phyloP scores from a whole-genome alignment of 1,140 invertebrate genomes.

The Orchesella cincta region DNA sequence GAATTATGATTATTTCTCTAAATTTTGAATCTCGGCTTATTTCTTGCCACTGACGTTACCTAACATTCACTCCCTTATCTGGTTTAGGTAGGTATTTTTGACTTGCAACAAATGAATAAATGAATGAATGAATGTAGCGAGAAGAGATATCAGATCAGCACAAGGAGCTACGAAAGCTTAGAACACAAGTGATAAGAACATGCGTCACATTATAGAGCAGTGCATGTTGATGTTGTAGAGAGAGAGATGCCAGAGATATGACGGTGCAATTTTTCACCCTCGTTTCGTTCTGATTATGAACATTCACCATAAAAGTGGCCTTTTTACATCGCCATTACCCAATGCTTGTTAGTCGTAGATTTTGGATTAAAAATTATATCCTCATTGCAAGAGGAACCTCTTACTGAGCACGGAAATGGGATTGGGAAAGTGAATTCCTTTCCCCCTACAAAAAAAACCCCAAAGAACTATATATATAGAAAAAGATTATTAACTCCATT shows the following conservation, averaged over 20 bases:
- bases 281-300: conserved; percentile 7
- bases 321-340: conserved; percentile 7
- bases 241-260: not conserved
- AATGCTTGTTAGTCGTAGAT: not conserved
- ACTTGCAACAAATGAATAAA: too few species aligned
- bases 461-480: too few species aligned
- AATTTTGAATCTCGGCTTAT: conserved; percentile 6
- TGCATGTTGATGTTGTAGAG: too few species aligned
- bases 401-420: not conserved
- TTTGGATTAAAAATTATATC: not conserved
- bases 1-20: conserved; percentile 8
- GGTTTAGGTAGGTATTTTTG: not conserved
- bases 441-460: too few species aligned
- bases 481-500: too few species aligned
- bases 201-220: too few species aligned
- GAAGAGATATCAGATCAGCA: not conserved
- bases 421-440: not conserved
- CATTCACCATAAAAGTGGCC: conserved; percentile 13
- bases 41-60: too few species aligned
- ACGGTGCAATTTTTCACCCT: conserved; percentile 21
- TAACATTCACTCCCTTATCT: not conserved
- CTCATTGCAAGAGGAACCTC: not conserved
- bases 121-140: conserved; percentile 6
- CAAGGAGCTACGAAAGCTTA: not conserved
- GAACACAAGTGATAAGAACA: not conserved